Evolutionary conservation across 2,113 vertebrate genomes (phyloP).

Genomic region (Albula glossodonta): DNA sequence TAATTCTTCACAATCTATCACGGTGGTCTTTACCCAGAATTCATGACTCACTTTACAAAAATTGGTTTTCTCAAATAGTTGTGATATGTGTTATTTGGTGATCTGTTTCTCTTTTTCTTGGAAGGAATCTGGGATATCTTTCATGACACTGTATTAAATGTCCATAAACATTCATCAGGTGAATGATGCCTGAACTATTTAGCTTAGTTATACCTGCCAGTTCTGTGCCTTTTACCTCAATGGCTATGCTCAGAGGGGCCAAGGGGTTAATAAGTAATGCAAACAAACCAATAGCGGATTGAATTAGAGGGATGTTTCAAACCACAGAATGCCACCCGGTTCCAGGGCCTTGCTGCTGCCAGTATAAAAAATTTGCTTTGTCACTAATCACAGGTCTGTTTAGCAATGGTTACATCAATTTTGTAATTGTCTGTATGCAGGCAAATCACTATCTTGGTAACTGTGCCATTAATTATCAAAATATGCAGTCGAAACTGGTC

Average conservation of each 20-base stretch:
- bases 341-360: background rate
- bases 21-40: background rate
- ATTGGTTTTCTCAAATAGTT: background rate
- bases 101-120: background rate
- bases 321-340: background rate
- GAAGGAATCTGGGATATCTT: background rate
- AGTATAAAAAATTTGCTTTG: background rate
- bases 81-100: background rate
- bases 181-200: slow-evolving; percentile 6
- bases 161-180: background rate
- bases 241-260: background rate
- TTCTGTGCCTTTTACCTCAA: background rate
- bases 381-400: background rate
- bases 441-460: background rate
- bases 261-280: background rate
- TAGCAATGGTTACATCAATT: background rate
- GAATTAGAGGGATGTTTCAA: background rate
- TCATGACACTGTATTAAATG: background rate
- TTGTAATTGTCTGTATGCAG: background rate
- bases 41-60: background rate
- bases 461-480: background rate
- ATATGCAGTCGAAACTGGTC: too few species aligned
- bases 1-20: background rate
- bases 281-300: background rate
- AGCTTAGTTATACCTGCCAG: background rate